Base-by-base conservation (phyloP, 2,888 invertebrate species). In the Vannuccia rotundouncinata region DNA sequence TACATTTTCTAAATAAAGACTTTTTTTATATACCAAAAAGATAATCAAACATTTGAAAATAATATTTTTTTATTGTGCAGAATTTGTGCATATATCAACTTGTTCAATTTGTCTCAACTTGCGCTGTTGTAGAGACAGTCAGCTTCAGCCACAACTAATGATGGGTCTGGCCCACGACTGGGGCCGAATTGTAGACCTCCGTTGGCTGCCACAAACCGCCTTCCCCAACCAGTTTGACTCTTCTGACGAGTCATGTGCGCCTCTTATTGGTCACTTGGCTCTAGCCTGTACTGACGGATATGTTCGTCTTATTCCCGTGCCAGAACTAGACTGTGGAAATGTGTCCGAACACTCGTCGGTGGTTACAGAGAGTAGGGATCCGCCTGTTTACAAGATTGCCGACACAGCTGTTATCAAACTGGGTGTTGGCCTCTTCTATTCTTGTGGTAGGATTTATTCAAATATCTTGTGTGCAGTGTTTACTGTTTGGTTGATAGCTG, bases 81-180 rank as follows among this genome's bases (percentile, higher is more conserved):
- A n/a, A n/a, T n/a, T n/a, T n/a, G n/a, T n/a, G n/a, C n/a, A n/a
- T n/a, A n/a, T n/a, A n/a, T n/a, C n/a, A n/a, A n/a, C n/a, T n/a
- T n/a, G n/a, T n/a, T n/a, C n/a, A n/a, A n/a, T n/a, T n/a, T n/a
- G n/a, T n/a, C n/a, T n/a, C n/a, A n/a, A n/a, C n/a, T n/a, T n/a
- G n/a, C n/a, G n/a, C n/a, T n/a, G n/a, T n/a, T n/a, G n/a, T n/a
- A n/a, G n/a, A n/a, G n/a, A n/a, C n/a, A n/a, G n/a, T n/a, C n/a
- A n/a, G n/a, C n/a, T n/a, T n/a, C n/a, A n/a, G n/a, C 66, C 22
- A 22, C 10, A 22, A 22, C 22, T 66, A 27, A 66, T 66, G 66
- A 66, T 66, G 25, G 66, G 66, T 66, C 66, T 66, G 10, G 66
- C 66, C 5, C 66, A 66, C 66, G 22, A 66, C 66, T 66, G 66